These are phyloP conservation scores for Prunella fulvescens DNA, from an alignment of 2,113 vertebrate genomes.

Conservation along the genomic window DNA sequence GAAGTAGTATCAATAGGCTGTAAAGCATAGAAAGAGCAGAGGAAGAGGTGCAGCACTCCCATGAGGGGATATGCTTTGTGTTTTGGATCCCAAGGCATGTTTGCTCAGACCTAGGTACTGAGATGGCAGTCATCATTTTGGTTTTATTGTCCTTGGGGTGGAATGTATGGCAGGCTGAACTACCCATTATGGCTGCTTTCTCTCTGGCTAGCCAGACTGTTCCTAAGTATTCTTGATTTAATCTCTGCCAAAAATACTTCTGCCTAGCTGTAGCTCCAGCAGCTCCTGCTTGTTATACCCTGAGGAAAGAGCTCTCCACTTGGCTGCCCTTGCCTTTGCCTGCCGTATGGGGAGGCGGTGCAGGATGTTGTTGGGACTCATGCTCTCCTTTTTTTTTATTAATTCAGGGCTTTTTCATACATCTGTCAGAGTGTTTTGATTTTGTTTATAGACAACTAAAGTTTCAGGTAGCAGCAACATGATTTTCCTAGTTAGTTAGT, in stretches of 20 bases:
- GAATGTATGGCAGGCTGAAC: not conserved
- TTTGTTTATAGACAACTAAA: not conserved
- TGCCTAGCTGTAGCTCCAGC: not conserved
- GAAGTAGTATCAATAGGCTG: not conserved
- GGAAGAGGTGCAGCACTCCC: not conserved
- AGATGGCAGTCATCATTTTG: not conserved
- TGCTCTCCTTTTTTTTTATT: not conserved
- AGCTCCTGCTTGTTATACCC: not conserved
- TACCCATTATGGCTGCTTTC: not conserved
- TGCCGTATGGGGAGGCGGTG: fast-evolving
- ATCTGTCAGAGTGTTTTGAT: not conserved
- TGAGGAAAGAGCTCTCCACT: not conserved
- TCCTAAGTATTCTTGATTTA: not conserved
- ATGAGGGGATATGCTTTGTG: not conserved
- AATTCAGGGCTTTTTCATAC: not conserved
- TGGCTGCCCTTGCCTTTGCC: not conserved
- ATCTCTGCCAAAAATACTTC: not conserved
- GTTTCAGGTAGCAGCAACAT: not conserved
- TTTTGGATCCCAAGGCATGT: not conserved
- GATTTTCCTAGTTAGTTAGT: not conserved
- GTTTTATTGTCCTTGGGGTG: not conserved
- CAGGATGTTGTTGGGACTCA: not conserved
- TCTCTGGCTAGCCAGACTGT: not conserved
- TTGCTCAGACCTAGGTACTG: not conserved
- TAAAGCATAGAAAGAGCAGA: not conserved